Conservation (phyloP, 1,140 invertebrate species). For the Leptinotarsa undecemlineata region DNA sequence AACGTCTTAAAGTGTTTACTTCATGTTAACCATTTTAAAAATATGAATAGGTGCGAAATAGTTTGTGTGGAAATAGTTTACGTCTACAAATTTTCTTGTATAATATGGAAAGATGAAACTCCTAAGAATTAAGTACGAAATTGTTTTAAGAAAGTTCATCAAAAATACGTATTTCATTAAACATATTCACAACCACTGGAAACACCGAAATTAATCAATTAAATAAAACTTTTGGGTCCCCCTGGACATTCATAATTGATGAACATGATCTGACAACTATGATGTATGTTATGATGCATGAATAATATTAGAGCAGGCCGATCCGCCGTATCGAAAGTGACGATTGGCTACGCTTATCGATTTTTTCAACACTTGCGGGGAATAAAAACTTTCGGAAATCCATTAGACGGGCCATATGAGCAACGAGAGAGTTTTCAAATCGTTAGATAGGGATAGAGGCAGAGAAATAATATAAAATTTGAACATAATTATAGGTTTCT, state of each 20-base stretch:
- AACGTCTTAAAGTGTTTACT: no score
- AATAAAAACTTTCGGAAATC: slow-evolving; percentile 6
- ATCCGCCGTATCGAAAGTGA: slow-evolving; percentile 27
- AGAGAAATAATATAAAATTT: no score
- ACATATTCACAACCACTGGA: neutral
- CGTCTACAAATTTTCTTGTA: no score
- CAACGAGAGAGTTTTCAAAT: neutral
- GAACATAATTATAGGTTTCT: no score
- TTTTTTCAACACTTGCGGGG: slow-evolving; percentile 17
- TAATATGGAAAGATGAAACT: no score
- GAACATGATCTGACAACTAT: slow-evolving; percentile 31
- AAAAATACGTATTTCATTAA: neutral
- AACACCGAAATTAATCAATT: slow-evolving; percentile 21
- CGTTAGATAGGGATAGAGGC: neutral
- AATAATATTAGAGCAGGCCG: slow-evolving; percentile 23
- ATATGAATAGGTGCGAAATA: no score
- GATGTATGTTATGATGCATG: slow-evolving; percentile 32
- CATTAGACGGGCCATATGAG: neutral
- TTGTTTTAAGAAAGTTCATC: no score
- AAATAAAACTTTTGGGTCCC: slow-evolving; percentile 17
- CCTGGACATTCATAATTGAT: slow-evolving; percentile 28
- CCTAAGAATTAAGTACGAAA: no score
- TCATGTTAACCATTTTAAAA: no score
- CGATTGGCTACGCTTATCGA: slow-evolving; percentile 30
- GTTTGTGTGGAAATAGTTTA: no score